These are phyloP conservation scores for Listrodromus nycthemerus DNA, from an alignment of 2,888 invertebrate species.

Conservation along the genomic window DNA sequence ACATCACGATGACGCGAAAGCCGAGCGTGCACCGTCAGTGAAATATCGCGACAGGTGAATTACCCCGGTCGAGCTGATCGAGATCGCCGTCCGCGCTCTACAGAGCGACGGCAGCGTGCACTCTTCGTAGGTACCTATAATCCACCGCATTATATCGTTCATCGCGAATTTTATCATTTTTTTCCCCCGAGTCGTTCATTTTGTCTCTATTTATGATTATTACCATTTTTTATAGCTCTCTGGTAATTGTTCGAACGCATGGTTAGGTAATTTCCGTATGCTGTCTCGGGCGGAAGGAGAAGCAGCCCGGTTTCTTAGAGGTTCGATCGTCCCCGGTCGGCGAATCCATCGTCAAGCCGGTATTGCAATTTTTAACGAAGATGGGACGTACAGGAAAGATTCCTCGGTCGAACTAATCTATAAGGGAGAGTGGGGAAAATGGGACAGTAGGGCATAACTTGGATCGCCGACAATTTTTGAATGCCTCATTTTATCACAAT, in stretches of 20 bases:
- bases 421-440: too few relatives aligned
- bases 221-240: neutral
- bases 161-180: conserved; percentile 49
- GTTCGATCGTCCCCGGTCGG: neutral
- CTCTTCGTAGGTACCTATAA: conserved; percentile 15
- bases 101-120: conserved; percentile 20
- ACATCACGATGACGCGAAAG: conserved; percentile 65
- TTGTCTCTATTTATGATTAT: neutral
- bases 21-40: conserved; percentile 59
- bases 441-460: too few relatives aligned
- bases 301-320: neutral
- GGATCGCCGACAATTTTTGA: too few relatives aligned
- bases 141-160: conserved; percentile 39
- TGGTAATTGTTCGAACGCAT: conserved; percentile 33
- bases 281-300: conserved; percentile 14
- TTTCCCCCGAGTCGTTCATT: conserved; percentile 2
- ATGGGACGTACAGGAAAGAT: conserved; percentile 82
- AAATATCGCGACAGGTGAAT: conserved; percentile 67
- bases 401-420: conserved; percentile 62
- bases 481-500: too few relatives aligned
- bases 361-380: conserved; percentile 81
- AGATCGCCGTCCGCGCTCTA: conserved; percentile 52
- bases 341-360: conserved; percentile 57
- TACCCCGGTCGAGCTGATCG: conserved; percentile 59
- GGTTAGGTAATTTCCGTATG: conserved; percentile 25